phyloP scores from a whole-genome alignment of 2,888 invertebrate genomes.

The Nowickia ferox region DNA sequence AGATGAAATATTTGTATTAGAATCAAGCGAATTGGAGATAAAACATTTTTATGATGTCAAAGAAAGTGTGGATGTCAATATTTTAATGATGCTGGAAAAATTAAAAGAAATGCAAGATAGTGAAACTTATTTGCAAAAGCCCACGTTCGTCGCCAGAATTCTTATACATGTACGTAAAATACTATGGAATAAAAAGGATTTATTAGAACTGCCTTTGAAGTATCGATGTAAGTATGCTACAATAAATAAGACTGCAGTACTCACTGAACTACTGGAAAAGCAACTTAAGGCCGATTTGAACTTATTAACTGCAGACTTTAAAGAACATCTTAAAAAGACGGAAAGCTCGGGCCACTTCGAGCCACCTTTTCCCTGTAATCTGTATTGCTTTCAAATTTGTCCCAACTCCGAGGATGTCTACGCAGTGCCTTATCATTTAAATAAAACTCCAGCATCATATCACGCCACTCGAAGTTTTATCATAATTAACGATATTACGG shows the following conservation, averaged over 20 bases:
- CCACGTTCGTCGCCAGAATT: no score
- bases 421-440: constrained; percentile 74
- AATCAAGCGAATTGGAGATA: constrained; percentile 73
- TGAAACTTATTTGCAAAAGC: no score
- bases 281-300: background rate
- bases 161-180: constrained; percentile 7
- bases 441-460: constrained; percentile 29
- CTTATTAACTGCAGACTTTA: constrained; percentile 1
- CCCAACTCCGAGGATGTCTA: constrained; percentile 73
- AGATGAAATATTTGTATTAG: constrained; percentile 69
- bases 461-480: constrained; percentile 70
- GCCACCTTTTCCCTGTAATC: constrained; percentile 64
- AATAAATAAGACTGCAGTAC: background rate
- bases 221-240: constrained; percentile 23
- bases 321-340: background rate
- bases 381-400: constrained; percentile 75
- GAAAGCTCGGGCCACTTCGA: background rate
- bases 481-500: constrained; percentile 74
- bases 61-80: constrained; percentile 76
- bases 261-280: background rate
- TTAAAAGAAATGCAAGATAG: constrained; percentile 60
- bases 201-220: constrained; percentile 26
- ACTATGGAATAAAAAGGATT: background rate
- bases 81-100: constrained; percentile 75
- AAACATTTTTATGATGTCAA: constrained; percentile 74